Evolutionary conservation across 2,888 invertebrate genomes (phyloP).

Genomic region (Onthophagus sagittarius): DNA sequence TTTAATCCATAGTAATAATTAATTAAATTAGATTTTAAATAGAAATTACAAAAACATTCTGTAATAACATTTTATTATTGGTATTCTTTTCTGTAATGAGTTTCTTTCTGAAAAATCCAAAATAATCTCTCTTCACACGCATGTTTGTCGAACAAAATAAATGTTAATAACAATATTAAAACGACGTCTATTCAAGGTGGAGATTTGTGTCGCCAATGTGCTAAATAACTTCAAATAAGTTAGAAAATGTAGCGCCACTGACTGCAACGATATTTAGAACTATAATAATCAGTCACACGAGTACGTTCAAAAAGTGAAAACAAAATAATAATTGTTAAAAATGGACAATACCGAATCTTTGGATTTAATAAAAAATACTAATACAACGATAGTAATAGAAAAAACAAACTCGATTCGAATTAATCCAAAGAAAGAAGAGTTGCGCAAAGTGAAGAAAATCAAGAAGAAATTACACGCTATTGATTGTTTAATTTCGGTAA

Average conservation of each 20-base stretch:
- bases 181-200: neutral
- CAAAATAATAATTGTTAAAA: too few species aligned
- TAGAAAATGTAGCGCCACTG: neutral
- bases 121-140: too few species aligned
- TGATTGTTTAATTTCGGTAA: conserved; percentile 48
- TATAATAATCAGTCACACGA: neutral
- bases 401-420: neutral
- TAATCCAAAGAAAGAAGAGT: neutral
- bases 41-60: too few species aligned
- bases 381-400: neutral
- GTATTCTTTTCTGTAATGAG: too few species aligned
- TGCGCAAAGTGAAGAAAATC: neutral
- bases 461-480: conserved; percentile 29
- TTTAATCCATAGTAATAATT: too few species aligned
- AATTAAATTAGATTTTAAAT: too few species aligned
- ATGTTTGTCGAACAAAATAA: neutral
- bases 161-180: neutral
- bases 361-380: neutral
- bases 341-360: neutral
- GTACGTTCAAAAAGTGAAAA: neutral
- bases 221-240: neutral
- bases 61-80: too few species aligned
- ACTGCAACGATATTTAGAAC: neutral
- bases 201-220: neutral
- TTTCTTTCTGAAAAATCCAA: too few species aligned